Evolutionary conservation across 30 jellyfish, hydroid and myxozoan genomes (phyloP).

Genomic region (Chrysaora quinquecirrha): DNA sequence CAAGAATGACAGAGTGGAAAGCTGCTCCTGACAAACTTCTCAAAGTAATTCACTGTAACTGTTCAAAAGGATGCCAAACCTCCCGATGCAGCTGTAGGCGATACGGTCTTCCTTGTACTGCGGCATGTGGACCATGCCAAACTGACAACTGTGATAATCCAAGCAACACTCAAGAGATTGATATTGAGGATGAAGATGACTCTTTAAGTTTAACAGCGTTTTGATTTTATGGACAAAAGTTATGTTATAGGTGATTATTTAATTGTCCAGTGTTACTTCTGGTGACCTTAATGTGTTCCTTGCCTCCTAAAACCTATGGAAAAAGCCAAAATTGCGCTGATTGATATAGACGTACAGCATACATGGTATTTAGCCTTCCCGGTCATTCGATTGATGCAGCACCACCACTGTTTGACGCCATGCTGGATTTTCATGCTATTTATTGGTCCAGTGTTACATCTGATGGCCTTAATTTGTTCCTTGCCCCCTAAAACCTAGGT

Average conservation of each 20-base stretch:
- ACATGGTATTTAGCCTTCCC: too few relatives aligned
- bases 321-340: too few relatives aligned
- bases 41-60: background rate
- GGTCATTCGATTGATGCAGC: too few relatives aligned
- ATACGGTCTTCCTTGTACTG: conserved; percentile 1
- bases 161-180: background rate
- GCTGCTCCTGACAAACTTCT: conserved; percentile 1
- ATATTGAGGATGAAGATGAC: background rate
- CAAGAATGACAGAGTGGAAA: background rate
- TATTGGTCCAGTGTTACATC: background rate
- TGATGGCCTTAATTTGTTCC: background rate
- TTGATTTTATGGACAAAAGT: background rate
- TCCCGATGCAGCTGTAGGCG: conserved; percentile 2
- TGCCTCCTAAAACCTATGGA: background rate
- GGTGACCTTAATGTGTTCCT: background rate
- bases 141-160: background rate
- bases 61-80: conserved; percentile 1
- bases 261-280: background rate
- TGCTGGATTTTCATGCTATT: too few relatives aligned
- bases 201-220: background rate
- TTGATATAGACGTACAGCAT: too few relatives aligned
- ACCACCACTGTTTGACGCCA: too few relatives aligned
- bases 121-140: background rate
- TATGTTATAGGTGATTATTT: background rate
- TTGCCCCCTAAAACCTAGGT: background rate